Base-by-base conservation (phyloP, 2,113 vertebrate genomes). In the Oophaga pumilio region DNA sequence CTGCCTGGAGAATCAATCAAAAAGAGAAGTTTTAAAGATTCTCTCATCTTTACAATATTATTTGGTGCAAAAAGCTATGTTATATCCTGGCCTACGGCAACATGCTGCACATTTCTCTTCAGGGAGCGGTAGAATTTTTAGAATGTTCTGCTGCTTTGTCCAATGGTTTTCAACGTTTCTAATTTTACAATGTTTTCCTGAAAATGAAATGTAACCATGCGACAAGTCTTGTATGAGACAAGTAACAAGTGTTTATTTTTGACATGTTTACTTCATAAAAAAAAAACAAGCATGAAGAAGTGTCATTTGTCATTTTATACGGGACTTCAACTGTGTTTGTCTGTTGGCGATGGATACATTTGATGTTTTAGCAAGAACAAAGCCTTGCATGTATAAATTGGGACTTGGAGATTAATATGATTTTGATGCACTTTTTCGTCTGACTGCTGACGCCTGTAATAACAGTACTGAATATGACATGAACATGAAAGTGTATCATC, bases 401-500 rank as follows among this genome's bases (percentile, higher is more conserved):
- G 62, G 56, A 52, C 22, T 74, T 59, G 15, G 33, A 82, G 68
- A 73, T 43, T 87, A 76, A 60, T 59, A 87, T 59, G 86, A n/a
- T 80, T 87, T 80, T 87, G 76, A 83, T 82, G 86, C 73, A 82
- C 69, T 87, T 87, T 82, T 71, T 87, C 66, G 59, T 87, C 86
- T 83, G 57, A 64, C 86, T 74, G 82, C 86, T 83, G 57, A 64
- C 86, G 62, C 49, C 68, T 83, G 22, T 66, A 87, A 83, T 87
- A 82, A 81, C 71, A 49, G 79, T 15, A 62, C 33, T 56, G 69
- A 52, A 74, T 66, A 49, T 82, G 79, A 76, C 77, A 68, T 73
- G 28, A 49, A 87, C 64, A 87, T 87, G 14, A 87, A 81, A 87
- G 85, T 71, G 77, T n/a, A 28, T 87, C 86, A 68, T 78, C 33